phyloP scores from a whole-genome alignment of 1,140 invertebrate genomes.

The Atta colombica region DNA sequence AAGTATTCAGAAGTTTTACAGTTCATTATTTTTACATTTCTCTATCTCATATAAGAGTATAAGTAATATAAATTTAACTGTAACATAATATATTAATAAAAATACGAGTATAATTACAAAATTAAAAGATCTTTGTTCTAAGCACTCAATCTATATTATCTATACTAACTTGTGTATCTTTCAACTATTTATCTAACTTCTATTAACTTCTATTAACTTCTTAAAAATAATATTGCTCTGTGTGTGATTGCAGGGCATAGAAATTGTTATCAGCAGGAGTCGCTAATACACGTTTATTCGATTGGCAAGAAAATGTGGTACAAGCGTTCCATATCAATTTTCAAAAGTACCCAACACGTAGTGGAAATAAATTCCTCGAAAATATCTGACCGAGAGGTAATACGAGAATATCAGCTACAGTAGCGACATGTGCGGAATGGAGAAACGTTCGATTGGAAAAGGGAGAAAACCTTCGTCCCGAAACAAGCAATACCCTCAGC shows the following conservation, averaged over 20 bases:
- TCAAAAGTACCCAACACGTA: constrained; percentile 31
- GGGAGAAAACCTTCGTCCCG: neutral
- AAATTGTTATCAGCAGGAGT: neutral
- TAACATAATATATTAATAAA: no score
- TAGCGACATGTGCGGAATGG: constrained; percentile 21
- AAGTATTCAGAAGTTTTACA: no score
- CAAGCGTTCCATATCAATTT: constrained; percentile 27
- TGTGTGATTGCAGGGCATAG: neutral
- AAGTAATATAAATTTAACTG: no score
- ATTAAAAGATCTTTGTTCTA: no score
- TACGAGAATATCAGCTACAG: neutral
- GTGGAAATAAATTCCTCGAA: constrained; percentile 45
- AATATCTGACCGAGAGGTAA: constrained; percentile 24
- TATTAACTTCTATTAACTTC: neutral
- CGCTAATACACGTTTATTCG: neutral
- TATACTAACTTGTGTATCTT: no score
- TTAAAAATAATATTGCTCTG: neutral
- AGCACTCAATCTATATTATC: no score
- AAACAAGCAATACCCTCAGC: neutral
- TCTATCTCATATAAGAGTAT: no score
- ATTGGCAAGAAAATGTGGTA: neutral
- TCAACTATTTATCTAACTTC: no score
- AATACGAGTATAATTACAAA: no score
- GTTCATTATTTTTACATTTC: no score
- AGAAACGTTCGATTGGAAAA: constrained; percentile 35